Conservation (phyloP, 2,888 invertebrate genomes). For the Micoletzkya japonica region DNA sequence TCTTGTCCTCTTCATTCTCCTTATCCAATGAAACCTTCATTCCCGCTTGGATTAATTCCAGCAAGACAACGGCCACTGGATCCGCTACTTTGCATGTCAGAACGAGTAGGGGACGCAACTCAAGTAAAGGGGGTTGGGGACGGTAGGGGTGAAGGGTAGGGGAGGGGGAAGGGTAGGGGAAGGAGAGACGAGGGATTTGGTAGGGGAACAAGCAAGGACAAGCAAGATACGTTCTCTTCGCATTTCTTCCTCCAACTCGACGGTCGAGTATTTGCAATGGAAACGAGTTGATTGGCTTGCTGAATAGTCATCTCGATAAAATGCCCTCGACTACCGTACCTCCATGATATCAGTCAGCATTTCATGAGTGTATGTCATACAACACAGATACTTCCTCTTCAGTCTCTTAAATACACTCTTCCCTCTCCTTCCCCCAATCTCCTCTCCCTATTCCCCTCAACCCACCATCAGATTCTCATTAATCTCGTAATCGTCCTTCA, state of each 20-base stretch:
- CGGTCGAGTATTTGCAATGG: background rate
- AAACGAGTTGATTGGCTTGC: background rate
- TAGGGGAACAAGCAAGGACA: too few relatives aligned
- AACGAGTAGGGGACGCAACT: slow-evolving; percentile 18
- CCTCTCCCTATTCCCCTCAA: background rate
- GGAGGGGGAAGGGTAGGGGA: too few relatives aligned
- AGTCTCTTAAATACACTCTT: slow-evolving; percentile 6
- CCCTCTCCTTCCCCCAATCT: background rate
- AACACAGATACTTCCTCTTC: background rate
- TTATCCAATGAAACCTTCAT: slow-evolving; percentile 7
- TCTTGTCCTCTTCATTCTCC: background rate
- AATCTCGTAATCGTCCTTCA: slow-evolving; percentile 4
- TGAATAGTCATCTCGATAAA: background rate
- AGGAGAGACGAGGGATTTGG: too few relatives aligned
- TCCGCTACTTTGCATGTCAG: slow-evolving; percentile 15
- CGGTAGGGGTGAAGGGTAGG: too few relatives aligned
- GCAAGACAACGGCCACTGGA: background rate
- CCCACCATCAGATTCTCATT: slow-evolving; percentile 16
- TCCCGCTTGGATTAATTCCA: slow-evolving; percentile 17
- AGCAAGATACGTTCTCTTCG: slow-evolving; percentile 19
- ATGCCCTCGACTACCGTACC: slow-evolving; percentile 15
- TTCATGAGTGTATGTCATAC: slow-evolving; percentile 33
- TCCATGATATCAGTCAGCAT: slow-evolving; percentile 45
- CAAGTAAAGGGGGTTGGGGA: too few relatives aligned
- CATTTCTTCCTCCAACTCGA: slow-evolving; percentile 19